phyloP scores from a whole-genome alignment of 2,888 invertebrate genomes.

The Sialis lutaria region DNA sequence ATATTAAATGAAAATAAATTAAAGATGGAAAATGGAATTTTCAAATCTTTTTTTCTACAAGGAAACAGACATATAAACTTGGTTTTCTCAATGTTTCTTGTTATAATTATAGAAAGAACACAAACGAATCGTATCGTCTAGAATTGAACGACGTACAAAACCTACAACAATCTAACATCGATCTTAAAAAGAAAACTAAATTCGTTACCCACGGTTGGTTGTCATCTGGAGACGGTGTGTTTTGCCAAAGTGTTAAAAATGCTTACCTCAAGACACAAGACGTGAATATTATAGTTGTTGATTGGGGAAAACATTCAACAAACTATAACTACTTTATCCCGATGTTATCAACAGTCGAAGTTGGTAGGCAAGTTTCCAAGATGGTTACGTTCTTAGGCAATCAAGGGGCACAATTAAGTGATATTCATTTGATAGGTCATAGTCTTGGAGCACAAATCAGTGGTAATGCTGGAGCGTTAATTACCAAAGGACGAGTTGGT shows the following conservation, averaged over 20 bases:
- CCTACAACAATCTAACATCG: constrained; percentile 16
- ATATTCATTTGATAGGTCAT: constrained; percentile 33
- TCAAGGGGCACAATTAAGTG: constrained; percentile 14
- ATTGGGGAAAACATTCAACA: constrained; percentile 28
- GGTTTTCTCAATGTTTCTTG: too few species aligned
- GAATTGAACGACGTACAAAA: constrained; percentile 1
- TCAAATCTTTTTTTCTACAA: background rate
- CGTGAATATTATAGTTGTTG: constrained; percentile 31
- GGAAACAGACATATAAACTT: background rate
- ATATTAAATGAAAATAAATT: too few species aligned
- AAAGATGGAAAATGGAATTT: background rate
- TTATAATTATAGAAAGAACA: constrained; percentile 3
- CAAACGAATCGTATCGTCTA: constrained; percentile 3
- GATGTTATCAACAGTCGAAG: constrained; percentile 24
- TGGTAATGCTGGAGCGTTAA: background rate
- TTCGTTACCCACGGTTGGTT: constrained; percentile 36
- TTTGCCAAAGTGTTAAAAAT: constrained; percentile 28
- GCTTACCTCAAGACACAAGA: constrained; percentile 25
- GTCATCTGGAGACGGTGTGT: constrained; percentile 23
- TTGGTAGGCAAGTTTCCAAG: constrained; percentile 31
- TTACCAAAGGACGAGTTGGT: constrained; percentile 16
- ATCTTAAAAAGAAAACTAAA: constrained; percentile 27
- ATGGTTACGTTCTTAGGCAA: constrained; percentile 24
- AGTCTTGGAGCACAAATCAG: constrained; percentile 34
- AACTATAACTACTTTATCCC: constrained; percentile 26